These are phyloP conservation scores for Parapristionchus giblindavisi DNA, from an alignment of 2,888 invertebrate genomes.

Conservation along the genomic window DNA sequence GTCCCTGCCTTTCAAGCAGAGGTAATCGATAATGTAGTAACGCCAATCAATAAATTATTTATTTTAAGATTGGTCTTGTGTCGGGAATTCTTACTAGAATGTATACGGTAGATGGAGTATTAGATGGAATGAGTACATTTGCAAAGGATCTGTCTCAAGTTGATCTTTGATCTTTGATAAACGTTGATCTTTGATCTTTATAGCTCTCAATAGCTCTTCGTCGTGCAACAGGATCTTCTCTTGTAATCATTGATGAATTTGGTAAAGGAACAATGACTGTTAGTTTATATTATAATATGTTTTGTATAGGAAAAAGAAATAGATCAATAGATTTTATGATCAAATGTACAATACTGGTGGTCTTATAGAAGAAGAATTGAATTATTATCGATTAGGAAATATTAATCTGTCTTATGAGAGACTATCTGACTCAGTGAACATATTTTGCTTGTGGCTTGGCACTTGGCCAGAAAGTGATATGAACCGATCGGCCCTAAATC, in stretches of 20 bases:
- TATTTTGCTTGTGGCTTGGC: too few species aligned
- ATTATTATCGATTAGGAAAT: too few species aligned
- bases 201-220: slow-evolving; percentile 81
- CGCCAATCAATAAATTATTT: neutral
- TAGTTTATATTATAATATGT: too few species aligned
- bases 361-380: too few species aligned
- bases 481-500: too few species aligned
- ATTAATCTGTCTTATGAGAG: too few species aligned
- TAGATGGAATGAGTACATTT: slow-evolving; percentile 84
- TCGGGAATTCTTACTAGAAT: slow-evolving; percentile 76
- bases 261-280: slow-evolving; percentile 81
- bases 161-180: neutral
- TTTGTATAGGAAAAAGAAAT: too few species aligned
- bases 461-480: too few species aligned
- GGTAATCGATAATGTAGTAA: slow-evolving; percentile 27
- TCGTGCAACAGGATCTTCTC: slow-evolving; percentile 77
- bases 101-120: slow-evolving; percentile 81
- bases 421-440: too few species aligned
- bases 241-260: slow-evolving; percentile 88
- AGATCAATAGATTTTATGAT: too few species aligned
- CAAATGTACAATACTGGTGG: too few species aligned
- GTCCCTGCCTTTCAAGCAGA: slow-evolving; percentile 78
- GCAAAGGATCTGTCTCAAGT: slow-evolving; percentile 86
- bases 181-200: neutral
- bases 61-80: slow-evolving; percentile 18